phyloP scores from a whole-genome alignment of 2,888 invertebrate species.

The Panopea generosa region DNA sequence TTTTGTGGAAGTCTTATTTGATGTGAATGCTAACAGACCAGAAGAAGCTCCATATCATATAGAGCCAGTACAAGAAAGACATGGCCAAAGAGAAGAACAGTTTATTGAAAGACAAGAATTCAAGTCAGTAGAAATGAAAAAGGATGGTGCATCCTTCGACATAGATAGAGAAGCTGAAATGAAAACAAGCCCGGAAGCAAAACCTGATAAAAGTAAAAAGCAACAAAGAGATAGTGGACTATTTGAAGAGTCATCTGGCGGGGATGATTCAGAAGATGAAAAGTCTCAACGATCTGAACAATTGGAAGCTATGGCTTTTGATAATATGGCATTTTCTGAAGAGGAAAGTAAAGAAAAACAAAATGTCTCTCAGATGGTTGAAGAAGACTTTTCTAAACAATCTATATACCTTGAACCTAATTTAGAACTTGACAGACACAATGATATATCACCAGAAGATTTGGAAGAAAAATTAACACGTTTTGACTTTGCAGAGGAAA shows the following conservation, averaged over 20 bases:
- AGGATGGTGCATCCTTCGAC: constrained; percentile 40
- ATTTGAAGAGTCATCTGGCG: constrained; percentile 53
- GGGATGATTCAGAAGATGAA: constrained; percentile 52
- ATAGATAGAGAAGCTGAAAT: constrained; percentile 8
- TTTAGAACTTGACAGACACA: constrained; percentile 40
- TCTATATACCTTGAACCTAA: constrained; percentile 11
- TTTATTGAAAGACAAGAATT: constrained; percentile 23
- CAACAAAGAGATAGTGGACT: constrained; percentile 61
- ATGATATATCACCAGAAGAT: constrained; percentile 77
- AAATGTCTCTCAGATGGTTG: not conserved
- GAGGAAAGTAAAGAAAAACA: constrained; percentile 65
- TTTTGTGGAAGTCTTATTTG: constrained; percentile 51
- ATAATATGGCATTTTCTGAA: constrained; percentile 85
- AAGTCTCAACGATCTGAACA: constrained; percentile 28
- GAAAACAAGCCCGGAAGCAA: not conserved
- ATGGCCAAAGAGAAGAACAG: constrained; percentile 45
- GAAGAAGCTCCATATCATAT: constrained; percentile 33
- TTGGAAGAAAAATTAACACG: constrained; percentile 71
- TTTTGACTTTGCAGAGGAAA: constrained; percentile 75
- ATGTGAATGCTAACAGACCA: constrained; percentile 30
- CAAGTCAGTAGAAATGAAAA: constrained; percentile 30
- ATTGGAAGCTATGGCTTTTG: constrained; percentile 84
- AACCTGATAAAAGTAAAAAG: constrained; percentile 17
- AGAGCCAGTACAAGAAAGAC: constrained; percentile 44
- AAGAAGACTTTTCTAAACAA: constrained; percentile 9